Evolutionary conservation across 1,140 invertebrate genomes (phyloP).

Genomic region (Venustaconcha ellipsiformis): DNA sequence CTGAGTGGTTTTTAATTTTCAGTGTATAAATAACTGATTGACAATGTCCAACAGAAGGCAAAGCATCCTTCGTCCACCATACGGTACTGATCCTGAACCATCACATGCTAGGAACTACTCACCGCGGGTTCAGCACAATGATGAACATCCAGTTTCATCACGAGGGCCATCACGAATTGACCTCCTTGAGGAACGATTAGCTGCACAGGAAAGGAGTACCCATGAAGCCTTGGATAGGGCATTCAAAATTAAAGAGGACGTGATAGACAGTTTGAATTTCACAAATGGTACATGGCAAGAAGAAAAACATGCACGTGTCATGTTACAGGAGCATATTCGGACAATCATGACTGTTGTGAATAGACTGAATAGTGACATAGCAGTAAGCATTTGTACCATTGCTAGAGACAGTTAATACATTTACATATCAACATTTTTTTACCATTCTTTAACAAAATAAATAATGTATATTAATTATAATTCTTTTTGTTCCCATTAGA

Average conservation of each 20-base stretch:
- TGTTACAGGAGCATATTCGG: constrained; percentile 66
- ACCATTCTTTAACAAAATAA: too few species aligned
- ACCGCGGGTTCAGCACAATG: background rate
- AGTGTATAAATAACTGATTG: too few species aligned
- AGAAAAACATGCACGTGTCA: constrained; percentile 58
- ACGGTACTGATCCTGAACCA: too few species aligned
- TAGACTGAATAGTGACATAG: constrained; percentile 62
- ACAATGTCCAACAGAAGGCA: background rate
- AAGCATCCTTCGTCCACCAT: background rate
- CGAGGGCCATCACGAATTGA: constrained; percentile 47
- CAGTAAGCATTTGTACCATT: constrained; percentile 47
- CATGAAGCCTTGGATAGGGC: constrained; percentile 59
- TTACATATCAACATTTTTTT: too few species aligned
- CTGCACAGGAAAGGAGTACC: constrained; percentile 55
- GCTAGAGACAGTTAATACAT: too few species aligned
- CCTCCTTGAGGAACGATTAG: constrained; percentile 53
- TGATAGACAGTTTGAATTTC: constrained; percentile 65
- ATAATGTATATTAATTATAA: too few species aligned
- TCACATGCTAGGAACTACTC: background rate
- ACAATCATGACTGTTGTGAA: constrained; percentile 67
- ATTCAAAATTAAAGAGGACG: constrained; percentile 67
- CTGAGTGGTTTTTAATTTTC: too few species aligned
- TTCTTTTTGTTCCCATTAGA: too few species aligned
- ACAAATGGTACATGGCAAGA: constrained; percentile 67
- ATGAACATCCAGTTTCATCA: background rate